Conservation (phyloP, 2,888 invertebrate species). For the Drosophila neutralis region DNA sequence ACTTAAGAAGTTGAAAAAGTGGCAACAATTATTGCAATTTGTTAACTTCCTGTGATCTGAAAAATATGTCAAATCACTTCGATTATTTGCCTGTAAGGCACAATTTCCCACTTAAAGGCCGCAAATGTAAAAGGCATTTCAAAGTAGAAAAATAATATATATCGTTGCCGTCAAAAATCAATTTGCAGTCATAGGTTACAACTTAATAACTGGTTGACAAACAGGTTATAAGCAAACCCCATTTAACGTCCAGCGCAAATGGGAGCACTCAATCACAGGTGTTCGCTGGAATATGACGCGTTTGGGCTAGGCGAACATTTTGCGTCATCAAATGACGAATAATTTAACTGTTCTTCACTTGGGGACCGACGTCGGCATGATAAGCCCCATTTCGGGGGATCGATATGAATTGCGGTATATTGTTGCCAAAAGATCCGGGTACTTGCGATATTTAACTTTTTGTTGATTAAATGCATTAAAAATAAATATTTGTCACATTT, state of each 20-base stretch:
- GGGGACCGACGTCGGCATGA: constrained; percentile 7
- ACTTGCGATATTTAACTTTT: background rate
- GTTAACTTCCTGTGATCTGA: background rate
- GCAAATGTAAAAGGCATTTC: background rate
- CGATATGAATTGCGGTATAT: background rate
- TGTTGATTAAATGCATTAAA: background rate
- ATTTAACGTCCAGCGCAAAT: constrained; percentile 8
- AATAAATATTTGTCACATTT: constrained; percentile 4
- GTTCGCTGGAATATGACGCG: constrained; percentile 10
- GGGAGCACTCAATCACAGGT: constrained; percentile 4
- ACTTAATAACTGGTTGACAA: constrained; percentile 30
- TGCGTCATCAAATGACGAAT: constrained; percentile 44
- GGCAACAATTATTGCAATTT: background rate
- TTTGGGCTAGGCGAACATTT: constrained; percentile 14
- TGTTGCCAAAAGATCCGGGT: background rate
- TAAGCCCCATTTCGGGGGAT: background rate
- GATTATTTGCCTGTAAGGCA: constrained; percentile 2
- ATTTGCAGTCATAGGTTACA: constrained; percentile 16
- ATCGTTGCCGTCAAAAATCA: constrained; percentile 2
- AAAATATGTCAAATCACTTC: background rate
- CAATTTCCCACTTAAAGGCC: background rate
- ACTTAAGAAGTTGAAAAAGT: background rate
- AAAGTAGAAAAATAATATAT: background rate
- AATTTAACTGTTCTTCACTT: background rate
- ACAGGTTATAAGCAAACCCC: constrained; percentile 32